Evolutionary conservation across 2,113 vertebrate species (phyloP).

Genomic region (Anguilla japonica): DNA sequence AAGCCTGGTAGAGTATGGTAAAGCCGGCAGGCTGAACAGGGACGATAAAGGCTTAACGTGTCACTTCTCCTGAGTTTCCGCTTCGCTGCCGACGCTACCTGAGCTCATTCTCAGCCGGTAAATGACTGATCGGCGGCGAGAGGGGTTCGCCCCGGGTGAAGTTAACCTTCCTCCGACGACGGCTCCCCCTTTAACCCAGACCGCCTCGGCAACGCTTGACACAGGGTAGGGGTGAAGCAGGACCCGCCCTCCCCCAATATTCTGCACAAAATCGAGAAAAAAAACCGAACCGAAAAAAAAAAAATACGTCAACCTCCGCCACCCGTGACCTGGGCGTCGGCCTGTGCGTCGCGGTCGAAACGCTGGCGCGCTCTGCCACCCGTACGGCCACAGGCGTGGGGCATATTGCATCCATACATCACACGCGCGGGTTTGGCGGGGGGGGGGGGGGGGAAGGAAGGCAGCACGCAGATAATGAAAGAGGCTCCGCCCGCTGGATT

Average conservation of each 20-base stretch:
- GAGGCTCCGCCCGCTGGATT: not conserved
- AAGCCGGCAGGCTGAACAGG: no score
- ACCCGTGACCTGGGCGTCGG: not conserved
- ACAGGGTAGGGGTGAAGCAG: not conserved
- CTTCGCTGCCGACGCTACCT: no score
- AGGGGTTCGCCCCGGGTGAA: not conserved
- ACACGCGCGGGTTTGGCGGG: not conserved
- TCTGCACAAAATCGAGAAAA: not conserved
- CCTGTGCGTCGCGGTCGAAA: not conserved
- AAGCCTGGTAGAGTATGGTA: no score
- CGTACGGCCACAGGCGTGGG: not conserved
- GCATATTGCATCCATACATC: not conserved
- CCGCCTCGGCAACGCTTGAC: not conserved
- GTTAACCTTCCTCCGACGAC: not conserved
- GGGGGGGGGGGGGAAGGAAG: not conserved
- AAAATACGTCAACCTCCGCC: no score
- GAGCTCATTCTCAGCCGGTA: no score
- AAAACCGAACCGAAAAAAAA: no score
- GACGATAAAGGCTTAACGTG: no score
- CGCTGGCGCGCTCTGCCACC: not conserved
- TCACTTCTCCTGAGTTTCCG: no score
- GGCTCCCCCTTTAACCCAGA: not conserved
- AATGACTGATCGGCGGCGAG: no score
- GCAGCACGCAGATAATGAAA: not conserved
- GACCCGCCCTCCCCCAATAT: not conserved